phyloP scores from a whole-genome alignment of 1,140 invertebrate genomes.

The Brachionus paranguensis region DNA sequence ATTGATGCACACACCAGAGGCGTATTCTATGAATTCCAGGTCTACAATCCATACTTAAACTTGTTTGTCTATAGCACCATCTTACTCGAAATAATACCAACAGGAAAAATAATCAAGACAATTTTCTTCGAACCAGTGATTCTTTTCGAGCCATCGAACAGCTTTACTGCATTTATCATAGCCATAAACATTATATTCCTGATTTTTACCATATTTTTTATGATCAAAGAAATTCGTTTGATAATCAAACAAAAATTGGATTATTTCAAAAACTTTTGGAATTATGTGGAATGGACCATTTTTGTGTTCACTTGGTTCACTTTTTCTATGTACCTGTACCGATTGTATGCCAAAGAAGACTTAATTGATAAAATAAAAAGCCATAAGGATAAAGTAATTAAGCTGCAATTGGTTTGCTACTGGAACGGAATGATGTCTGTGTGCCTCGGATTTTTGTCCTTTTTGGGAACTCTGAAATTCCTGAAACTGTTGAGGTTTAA shows the following conservation, averaged over 20 bases:
- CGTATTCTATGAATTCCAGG: constrained; percentile 60
- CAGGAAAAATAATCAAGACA: constrained; percentile 57
- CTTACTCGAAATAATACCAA: constrained; percentile 57
- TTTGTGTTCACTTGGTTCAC: constrained; percentile 51
- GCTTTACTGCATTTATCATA: constrained; percentile 49
- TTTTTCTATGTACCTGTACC: constrained; percentile 55
- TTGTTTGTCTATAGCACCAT: constrained; percentile 59
- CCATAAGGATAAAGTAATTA: constrained; percentile 57
- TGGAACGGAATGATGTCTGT: background rate
- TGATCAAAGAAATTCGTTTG: constrained; percentile 53
- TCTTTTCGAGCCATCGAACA: constrained; percentile 46
- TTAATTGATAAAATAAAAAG: constrained; percentile 54
- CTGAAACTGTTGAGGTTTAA: constrained; percentile 3
- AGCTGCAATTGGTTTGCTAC: background rate
- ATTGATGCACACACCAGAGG: constrained; percentile 60
- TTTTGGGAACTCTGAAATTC: background rate
- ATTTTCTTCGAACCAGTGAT: constrained; percentile 56
- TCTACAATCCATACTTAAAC: constrained; percentile 61
- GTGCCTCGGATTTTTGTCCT: background rate
- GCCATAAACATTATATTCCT: constrained; percentile 53
- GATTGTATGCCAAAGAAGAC: constrained; percentile 48
- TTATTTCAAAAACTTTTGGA: constrained; percentile 55
- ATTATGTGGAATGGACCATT: constrained; percentile 54
- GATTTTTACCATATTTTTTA: constrained; percentile 58
- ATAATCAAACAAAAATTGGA: constrained; percentile 43